These are phyloP conservation scores for Podarcis muralis DNA, from an alignment of 2,113 vertebrate species.

Conservation along the genomic window DNA sequence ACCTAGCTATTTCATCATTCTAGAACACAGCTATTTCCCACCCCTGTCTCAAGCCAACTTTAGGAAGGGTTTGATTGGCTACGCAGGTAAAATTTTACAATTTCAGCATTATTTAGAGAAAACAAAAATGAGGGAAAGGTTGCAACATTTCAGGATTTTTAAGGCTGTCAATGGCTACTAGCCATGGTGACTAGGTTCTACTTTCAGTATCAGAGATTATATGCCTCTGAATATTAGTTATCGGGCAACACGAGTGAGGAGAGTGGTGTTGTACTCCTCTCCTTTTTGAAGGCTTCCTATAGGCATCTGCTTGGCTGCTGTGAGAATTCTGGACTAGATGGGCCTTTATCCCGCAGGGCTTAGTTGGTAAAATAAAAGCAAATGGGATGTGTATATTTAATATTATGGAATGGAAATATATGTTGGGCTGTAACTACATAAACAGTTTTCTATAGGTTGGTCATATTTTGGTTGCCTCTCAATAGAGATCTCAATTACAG, in stretches of 20 bases:
- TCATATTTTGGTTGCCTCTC: neutral
- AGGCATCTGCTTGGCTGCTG: too few species aligned
- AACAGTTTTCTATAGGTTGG: neutral
- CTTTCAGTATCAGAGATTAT: too few species aligned
- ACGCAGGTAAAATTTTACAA: neutral
- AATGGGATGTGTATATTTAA: neutral
- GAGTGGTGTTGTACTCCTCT: too few species aligned
- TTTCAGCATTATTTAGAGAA: neutral
- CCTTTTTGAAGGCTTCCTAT: too few species aligned
- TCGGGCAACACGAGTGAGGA: too few species aligned
- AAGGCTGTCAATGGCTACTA: too few species aligned
- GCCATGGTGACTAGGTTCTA: too few species aligned
- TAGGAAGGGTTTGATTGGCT: neutral
- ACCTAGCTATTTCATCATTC: neutral
- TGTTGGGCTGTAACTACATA: neutral
- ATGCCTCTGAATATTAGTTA: too few species aligned
- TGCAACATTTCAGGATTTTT: too few species aligned
- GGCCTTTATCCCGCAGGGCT: too few species aligned
- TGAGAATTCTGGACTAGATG: too few species aligned
- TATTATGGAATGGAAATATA: neutral
- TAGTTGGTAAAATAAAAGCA: neutral
- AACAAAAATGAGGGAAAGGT: neutral
- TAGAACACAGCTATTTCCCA: neutral
- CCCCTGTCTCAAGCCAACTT: neutral
- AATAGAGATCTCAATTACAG: neutral